These are phyloP conservation scores for Coccyzus lansbergi DNA, from an alignment of 2,797 vertebrate species.

Conservation along the genomic window DNA sequence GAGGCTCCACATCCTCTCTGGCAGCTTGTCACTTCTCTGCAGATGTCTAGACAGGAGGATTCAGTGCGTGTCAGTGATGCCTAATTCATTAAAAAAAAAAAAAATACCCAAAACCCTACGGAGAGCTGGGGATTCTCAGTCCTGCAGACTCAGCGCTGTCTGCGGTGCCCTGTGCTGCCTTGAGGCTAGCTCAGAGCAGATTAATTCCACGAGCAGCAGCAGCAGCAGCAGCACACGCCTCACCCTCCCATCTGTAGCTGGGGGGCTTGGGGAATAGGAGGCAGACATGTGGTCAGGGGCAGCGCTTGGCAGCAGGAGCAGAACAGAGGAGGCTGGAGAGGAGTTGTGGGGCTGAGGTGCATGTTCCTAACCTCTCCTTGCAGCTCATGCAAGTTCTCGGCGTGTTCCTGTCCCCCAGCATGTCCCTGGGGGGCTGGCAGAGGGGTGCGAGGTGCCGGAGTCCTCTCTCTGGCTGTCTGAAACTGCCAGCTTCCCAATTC, in stretches of 20 bases:
- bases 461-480: not conserved
- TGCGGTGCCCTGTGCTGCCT: slow-evolving; percentile 1
- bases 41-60: slow-evolving; percentile 73
- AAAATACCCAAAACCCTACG: not conserved
- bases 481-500: not conserved
- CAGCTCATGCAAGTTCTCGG: not conserved
- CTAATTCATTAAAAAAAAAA: slow-evolving; percentile 46
- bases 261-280: not conserved
- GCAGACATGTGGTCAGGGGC: not conserved
- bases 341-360: not conserved
- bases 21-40: slow-evolving; percentile 72
- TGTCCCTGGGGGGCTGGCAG: not conserved
- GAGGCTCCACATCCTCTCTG: slow-evolving; percentile 60
- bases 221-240: not conserved
- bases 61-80: slow-evolving; percentile 61
- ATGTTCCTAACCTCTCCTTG: not conserved
- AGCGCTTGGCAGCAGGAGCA: not conserved
- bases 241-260: not conserved
- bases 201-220: not conserved
- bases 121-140: slow-evolving; percentile 39
- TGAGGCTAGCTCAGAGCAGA: not conserved
- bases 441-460: not conserved
- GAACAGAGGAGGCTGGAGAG: not conserved
- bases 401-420: accelerated
- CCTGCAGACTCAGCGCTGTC: slow-evolving; percentile 57